phyloP scores from a whole-genome alignment of 2,888 invertebrate species.

The Campoletis raptor region DNA sequence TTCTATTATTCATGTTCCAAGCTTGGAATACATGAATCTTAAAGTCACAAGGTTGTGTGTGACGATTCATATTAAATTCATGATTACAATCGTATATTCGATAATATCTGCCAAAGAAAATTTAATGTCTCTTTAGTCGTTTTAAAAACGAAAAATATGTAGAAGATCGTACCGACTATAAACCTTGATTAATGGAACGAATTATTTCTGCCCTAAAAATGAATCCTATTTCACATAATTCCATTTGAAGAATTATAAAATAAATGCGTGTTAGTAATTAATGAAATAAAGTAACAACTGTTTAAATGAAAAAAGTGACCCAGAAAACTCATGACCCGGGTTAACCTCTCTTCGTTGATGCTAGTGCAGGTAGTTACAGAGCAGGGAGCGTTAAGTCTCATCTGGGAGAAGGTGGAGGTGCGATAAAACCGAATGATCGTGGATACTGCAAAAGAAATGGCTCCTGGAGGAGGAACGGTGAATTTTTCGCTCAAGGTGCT shows the following conservation, averaged over 20 bases:
- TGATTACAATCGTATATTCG: constrained; percentile 21
- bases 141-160: too few relatives aligned
- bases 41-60: constrained; percentile 35
- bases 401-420: constrained; percentile 22
- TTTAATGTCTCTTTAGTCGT: neutral
- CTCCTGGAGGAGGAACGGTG: constrained; percentile 26
- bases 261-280: neutral
- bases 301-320: constrained; percentile 20
- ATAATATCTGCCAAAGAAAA: neutral
- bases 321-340: constrained; percentile 43
- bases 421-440: constrained; percentile 64
- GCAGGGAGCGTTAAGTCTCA: constrained; percentile 47
- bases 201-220: neutral
- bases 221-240: neutral
- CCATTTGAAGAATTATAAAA: neutral
- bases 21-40: constrained; percentile 33
- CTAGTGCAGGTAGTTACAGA: constrained; percentile 21
- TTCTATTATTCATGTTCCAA: constrained; percentile 58
- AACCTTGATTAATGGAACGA: neutral
- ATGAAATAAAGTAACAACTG: neutral
- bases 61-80: constrained; percentile 48
- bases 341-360: constrained; percentile 11
- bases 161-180: neutral
- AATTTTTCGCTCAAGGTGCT: constrained; percentile 35
- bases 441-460: constrained; percentile 53